These are phyloP conservation scores for Phoebastria nigripes DNA, from an alignment of 2,797 vertebrate species.

Conservation along the genomic window DNA sequence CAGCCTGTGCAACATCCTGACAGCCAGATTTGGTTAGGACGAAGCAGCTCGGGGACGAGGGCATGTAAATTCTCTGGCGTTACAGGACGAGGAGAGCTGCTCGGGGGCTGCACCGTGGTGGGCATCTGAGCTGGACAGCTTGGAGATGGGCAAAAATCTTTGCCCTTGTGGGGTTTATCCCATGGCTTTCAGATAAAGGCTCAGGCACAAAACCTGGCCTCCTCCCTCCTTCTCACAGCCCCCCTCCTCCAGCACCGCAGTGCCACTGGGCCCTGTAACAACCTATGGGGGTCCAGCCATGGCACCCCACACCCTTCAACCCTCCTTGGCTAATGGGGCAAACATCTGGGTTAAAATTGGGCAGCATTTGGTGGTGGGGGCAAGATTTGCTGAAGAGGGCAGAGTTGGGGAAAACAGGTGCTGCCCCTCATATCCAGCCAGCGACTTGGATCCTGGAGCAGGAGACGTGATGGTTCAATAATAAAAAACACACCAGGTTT, in stretches of 20 bases:
- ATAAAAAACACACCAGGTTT: neutral
- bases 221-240: neutral
- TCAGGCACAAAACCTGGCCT: fast-evolving
- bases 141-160: neutral
- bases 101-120: neutral
- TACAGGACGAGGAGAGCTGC: neutral
- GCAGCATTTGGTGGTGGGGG: too few relatives aligned
- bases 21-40: neutral
- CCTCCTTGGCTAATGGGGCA: fast-evolving
- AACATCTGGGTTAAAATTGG: neutral
- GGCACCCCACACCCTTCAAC: neutral
- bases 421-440: neutral
- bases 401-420: neutral
- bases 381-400: neutral
- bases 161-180: neutral
- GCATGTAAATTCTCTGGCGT: fast-evolving
- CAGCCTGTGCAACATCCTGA: fast-evolving
- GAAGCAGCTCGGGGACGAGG: fast-evolving
- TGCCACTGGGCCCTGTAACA: neutral
- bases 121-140: neutral
- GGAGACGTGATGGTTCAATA: fast-evolving
- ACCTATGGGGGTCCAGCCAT: neutral
- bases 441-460: neutral
- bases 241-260: neutral
- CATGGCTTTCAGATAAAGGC: neutral